Evolutionary conservation across 1,140 invertebrate species (phyloP).

Genomic region (Heliconius melpomene): DNA sequence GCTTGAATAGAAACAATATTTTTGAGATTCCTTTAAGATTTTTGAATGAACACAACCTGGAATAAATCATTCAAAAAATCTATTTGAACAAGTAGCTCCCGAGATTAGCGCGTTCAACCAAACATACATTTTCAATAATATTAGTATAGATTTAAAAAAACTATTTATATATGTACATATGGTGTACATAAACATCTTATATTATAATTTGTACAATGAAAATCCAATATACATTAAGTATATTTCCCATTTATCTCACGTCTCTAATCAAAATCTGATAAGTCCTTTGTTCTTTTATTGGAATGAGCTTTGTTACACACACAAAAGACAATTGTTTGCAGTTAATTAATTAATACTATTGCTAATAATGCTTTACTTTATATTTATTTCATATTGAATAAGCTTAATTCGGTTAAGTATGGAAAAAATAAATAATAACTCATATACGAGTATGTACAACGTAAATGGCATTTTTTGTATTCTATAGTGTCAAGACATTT

Average conservation of each 20-base stretch:
- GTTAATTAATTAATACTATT: slow-evolving; percentile 25
- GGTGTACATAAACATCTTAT: neutral
- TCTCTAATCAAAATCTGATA: slow-evolving; percentile 27
- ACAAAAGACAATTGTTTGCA: slow-evolving; percentile 21
- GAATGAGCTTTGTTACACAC: slow-evolving; percentile 19
- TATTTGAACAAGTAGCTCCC: no score
- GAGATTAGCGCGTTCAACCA: no score
- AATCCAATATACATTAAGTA: slow-evolving; percentile 5
- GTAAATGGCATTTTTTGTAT: no score
- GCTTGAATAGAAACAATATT: no score
- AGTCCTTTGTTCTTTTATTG: slow-evolving; percentile 24
- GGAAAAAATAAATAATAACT: neutral
- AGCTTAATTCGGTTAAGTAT: neutral
- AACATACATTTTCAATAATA: neutral
- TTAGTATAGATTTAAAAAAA: neutral
- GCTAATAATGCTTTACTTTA: slow-evolving; percentile 4
- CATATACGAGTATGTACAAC: no score
- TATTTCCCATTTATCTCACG: slow-evolving; percentile 27
- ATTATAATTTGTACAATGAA: slow-evolving; percentile 3
- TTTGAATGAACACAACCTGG: no score
- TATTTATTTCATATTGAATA: slow-evolving; percentile 9
- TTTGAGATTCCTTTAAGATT: no score
- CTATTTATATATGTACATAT: neutral
- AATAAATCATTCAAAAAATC: no score
- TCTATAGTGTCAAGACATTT: no score